These are phyloP conservation scores for Sylvia borin DNA, from an alignment of 2,797 vertebrate genomes.

Conservation along the genomic window DNA sequence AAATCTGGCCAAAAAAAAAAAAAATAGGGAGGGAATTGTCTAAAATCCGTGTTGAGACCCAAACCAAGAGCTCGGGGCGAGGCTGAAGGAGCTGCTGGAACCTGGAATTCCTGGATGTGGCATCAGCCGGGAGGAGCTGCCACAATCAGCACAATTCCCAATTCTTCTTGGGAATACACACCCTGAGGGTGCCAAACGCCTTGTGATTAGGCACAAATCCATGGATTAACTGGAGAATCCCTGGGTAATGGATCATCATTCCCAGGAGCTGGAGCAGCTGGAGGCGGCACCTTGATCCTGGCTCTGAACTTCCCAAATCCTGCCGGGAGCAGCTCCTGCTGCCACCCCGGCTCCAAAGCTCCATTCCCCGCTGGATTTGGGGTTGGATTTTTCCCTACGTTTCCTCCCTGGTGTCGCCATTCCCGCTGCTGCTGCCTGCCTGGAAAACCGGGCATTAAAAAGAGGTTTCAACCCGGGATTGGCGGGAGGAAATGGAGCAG, in stretches of 20 bases:
- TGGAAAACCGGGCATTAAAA: not conserved
- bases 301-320: not conserved
- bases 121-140: not conserved
- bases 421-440: not conserved
- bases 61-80: too few relatives aligned
- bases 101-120: not conserved
- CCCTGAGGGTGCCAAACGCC: accelerated
- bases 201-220: not conserved
- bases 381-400: not conserved
- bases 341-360: not conserved
- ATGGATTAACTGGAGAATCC: not conserved
- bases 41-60: not conserved
- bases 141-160: not conserved
- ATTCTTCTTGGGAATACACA: accelerated
- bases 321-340: not conserved
- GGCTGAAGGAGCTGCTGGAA: not conserved
- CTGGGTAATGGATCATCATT: not conserved
- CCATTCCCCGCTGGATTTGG: not conserved
- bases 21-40: not conserved
- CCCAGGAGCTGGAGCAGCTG: not conserved
- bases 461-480: too few relatives aligned
- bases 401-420: not conserved
- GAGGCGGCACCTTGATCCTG: not conserved
- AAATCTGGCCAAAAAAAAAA: not conserved
- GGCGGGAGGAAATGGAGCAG: not conserved